Base-by-base conservation (phyloP, 2,113 vertebrate genomes). In the Zootoca vivipara region DNA sequence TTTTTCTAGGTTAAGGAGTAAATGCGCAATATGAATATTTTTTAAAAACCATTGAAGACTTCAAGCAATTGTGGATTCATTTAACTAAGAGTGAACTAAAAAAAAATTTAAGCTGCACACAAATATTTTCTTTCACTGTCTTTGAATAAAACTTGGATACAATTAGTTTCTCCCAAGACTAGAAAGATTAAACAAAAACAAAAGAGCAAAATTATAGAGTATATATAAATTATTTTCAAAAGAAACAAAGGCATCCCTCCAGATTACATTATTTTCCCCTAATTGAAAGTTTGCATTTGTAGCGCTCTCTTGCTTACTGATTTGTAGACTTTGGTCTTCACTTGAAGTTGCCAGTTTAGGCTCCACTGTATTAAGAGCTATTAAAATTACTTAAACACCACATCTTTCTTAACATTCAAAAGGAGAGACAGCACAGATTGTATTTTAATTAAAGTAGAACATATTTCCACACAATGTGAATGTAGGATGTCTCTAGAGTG, bases 91-190 rank as follows among this genome's bases (percentile, higher is more conserved):
- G 79, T 5, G 86, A 20, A 82, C 46, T 88, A 90, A 28, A 84
- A 64, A 64, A 85, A 89, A 89, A 78, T 62, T 90, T 33, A 92
- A 91, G 58, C 30, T 78, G 83, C 56, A 86, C 22, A 90, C 7
- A 82, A 91, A 56, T 56, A 78, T 65, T 30, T 90, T 70, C 42
- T 22, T 15, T 89, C 85, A 73, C 30, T 38, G 38, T 62, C 81
- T 92, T 88, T 93, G 81, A 92, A 89, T 64, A 33, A 87, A 89
- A 73, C 88, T 94, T 88, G 82, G 79, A 90, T 91, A 89, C 79
- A 91, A 94, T 91, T 94, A 89, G 82, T 77, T 89, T 92, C 82
- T 85, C 90, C 79, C 70, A 13, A 91, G 70, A 73, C 79, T 93
- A 30, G 2, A 82, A 77, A 93, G 79, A 93, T 85, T 86, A 91